Percentiles rank a stretch among this genome's conserved stretches.
Evolutionary conservation across 1,140 invertebrate species (phyloP).

Genomic region (Drosophila lowei): DNA sequence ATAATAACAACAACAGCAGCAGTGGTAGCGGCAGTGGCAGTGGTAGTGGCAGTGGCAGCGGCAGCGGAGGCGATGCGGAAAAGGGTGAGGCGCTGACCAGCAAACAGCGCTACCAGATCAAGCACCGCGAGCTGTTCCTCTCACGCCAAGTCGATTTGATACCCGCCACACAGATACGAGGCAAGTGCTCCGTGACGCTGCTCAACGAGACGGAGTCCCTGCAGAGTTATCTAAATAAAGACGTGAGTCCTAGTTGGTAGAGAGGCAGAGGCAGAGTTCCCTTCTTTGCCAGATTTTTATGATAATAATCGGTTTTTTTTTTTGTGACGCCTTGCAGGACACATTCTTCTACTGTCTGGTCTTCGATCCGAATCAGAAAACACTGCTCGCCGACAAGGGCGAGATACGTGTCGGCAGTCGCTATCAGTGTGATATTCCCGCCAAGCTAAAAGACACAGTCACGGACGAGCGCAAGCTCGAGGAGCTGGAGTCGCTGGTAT

Average conservation of each 20-base stretch:
- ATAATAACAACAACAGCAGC: slow-evolving; percentile 48
- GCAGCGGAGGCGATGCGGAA: slow-evolving; percentile 47
- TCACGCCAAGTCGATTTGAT: slow-evolving; percentile 99
- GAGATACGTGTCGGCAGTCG: slow-evolving; percentile 95
- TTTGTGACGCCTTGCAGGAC: slow-evolving; percentile 87
- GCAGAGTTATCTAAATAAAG: slow-evolving; percentile 97
- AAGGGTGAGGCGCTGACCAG: slow-evolving; percentile 84
- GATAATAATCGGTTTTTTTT: slow-evolving; percentile 33
- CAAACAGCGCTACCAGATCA: slow-evolving; percentile 96
- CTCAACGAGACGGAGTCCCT: slow-evolving; percentile 99
- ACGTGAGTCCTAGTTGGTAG: slow-evolving; percentile 87
- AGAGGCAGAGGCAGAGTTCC: not conserved
- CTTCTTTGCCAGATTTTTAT: not conserved
- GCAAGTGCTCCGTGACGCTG: slow-evolving; percentile 98
- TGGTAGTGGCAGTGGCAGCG: slow-evolving; percentile 71
- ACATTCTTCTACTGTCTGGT: slow-evolving; percentile 99
- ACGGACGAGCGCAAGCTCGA: slow-evolving; percentile 89
- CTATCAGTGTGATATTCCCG: slow-evolving; percentile 96
- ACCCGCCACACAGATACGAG: slow-evolving; percentile 98
- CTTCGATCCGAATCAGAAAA: slow-evolving; percentile 99
- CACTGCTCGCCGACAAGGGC: slow-evolving; percentile 98
- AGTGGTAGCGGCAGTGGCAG: slow-evolving; percentile 23
- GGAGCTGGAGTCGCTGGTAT: slow-evolving; percentile 95
- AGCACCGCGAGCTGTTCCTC: slow-evolving; percentile 98
- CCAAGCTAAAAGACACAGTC: slow-evolving; percentile 90